Evolutionary conservation across 1,140 invertebrate genomes (phyloP).

Genomic region (Drosophila subpulchrella): DNA sequence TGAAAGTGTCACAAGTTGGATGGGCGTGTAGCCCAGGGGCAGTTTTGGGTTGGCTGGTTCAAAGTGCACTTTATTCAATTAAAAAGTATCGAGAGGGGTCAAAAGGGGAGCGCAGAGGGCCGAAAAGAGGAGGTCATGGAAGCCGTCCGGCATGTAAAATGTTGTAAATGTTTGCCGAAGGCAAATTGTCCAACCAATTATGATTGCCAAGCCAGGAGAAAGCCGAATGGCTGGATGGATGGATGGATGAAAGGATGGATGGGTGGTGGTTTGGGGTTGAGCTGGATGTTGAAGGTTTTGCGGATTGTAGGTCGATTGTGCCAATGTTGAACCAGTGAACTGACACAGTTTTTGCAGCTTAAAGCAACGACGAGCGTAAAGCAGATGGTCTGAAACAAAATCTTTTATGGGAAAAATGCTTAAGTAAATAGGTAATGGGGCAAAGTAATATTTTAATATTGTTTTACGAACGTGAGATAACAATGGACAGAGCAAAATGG

Average conservation of each 20-base stretch:
- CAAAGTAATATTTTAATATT: constrained; percentile 24
- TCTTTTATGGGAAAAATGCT: constrained; percentile 3
- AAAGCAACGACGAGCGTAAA: constrained; percentile 9
- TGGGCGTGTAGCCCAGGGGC: constrained; percentile 13
- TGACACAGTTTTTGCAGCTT: constrained; percentile 49
- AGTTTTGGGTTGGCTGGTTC: constrained; percentile 30
- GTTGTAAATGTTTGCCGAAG: constrained; percentile 69
- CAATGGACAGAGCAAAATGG: background rate
- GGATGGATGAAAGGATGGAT: constrained; percentile 4
- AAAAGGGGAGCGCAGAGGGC: background rate
- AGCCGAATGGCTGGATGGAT: background rate
- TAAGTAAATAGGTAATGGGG: constrained; percentile 23
- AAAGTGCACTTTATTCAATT: constrained; percentile 81
- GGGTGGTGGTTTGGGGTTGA: constrained; percentile 26
- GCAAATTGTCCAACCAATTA: constrained; percentile 79
- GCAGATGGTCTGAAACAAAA: background rate
- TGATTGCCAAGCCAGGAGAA: constrained; percentile 30
- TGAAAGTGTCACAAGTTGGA: constrained; percentile 78
- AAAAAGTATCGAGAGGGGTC: constrained; percentile 56
- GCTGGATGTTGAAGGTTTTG: constrained; percentile 60
- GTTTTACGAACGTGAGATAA: constrained; percentile 22
- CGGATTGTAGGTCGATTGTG: constrained; percentile 55
- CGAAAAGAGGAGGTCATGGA: constrained; percentile 10
- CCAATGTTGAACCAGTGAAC: constrained; percentile 36
- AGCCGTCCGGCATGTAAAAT: constrained; percentile 49